phyloP scores from a whole-genome alignment of 2,888 invertebrate genomes.

The Linnaemya tessellans region DNA sequence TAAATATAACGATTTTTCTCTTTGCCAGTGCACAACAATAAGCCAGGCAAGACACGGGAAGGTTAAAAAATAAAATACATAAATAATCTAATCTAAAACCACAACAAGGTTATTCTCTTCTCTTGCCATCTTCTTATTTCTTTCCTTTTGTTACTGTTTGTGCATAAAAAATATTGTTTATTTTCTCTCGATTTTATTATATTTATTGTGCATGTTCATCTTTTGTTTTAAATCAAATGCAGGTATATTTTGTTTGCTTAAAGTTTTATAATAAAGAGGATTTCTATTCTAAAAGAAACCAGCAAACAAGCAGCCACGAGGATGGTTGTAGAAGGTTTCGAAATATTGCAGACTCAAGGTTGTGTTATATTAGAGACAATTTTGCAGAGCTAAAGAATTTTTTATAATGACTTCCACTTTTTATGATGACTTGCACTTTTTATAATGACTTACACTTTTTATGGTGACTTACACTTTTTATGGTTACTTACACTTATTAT shows the following conservation, averaged over 20 bases:
- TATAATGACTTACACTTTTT: no score
- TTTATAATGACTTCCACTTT: no score
- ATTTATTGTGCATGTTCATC: slow-evolving; percentile 30
- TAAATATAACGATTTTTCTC: slow-evolving; percentile 44
- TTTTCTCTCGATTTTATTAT: slow-evolving; percentile 38
- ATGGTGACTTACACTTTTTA: no score
- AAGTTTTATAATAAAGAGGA: slow-evolving; percentile 40
- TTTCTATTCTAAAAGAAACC: not conserved
- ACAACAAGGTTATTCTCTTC: slow-evolving; percentile 50
- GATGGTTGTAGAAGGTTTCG: not conserved
- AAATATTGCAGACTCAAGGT: not conserved
- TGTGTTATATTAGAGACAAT: no score
- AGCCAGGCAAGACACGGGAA: slow-evolving; percentile 28
- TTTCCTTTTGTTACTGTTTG: not conserved
- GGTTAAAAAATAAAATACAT: slow-evolving; percentile 53
- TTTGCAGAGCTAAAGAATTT: no score
- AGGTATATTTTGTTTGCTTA: slow-evolving; percentile 49
- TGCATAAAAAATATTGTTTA: slow-evolving; percentile 2
- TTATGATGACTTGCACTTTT: no score
- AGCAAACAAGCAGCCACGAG: not conserved
- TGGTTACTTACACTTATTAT: no score
- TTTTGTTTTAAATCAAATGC: slow-evolving; percentile 61
- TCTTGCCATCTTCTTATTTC: not conserved
- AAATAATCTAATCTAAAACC: slow-evolving; percentile 56
- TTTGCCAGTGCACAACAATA: slow-evolving; percentile 7